Evolutionary conservation across 2,113 vertebrate genomes (phyloP).

Genomic region (Fulmarus glacialis): DNA sequence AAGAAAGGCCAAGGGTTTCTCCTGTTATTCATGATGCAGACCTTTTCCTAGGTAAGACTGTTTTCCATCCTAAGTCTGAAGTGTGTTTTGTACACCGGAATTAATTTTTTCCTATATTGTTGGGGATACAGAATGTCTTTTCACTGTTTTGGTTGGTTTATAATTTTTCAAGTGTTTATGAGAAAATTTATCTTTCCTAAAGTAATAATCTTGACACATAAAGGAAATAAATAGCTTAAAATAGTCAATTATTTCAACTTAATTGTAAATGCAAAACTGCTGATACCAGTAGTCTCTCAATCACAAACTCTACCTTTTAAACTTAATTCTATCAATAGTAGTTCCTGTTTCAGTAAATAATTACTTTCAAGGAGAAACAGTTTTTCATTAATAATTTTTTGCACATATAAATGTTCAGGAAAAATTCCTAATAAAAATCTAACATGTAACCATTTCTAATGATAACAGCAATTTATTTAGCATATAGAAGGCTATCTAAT

Average conservation of each 20-base stretch:
- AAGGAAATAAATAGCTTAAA: neutral
- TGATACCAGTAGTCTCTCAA: neutral
- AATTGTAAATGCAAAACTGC: neutral
- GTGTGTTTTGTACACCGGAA: accelerated
- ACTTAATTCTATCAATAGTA: neutral
- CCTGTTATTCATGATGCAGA: neutral
- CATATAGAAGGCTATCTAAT: neutral
- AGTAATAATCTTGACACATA: neutral
- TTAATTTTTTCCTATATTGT: neutral
- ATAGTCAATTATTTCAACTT: neutral
- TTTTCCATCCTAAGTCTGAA: neutral
- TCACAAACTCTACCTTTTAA: neutral
- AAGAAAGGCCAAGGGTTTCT: neutral
- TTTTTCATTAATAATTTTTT: neutral
- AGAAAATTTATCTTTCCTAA: neutral
- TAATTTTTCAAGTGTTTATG: neutral
- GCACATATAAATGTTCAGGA: neutral
- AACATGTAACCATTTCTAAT: neutral
- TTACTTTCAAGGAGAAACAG: neutral
- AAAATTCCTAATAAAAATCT: neutral
- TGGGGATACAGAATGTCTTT: neutral
- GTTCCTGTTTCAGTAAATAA: neutral
- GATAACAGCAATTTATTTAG: neutral
- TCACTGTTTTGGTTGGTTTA: neutral
- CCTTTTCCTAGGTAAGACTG: neutral